phyloP scores from a whole-genome alignment of 2,888 invertebrate genomes.

The Lydus trimaculatus region DNA sequence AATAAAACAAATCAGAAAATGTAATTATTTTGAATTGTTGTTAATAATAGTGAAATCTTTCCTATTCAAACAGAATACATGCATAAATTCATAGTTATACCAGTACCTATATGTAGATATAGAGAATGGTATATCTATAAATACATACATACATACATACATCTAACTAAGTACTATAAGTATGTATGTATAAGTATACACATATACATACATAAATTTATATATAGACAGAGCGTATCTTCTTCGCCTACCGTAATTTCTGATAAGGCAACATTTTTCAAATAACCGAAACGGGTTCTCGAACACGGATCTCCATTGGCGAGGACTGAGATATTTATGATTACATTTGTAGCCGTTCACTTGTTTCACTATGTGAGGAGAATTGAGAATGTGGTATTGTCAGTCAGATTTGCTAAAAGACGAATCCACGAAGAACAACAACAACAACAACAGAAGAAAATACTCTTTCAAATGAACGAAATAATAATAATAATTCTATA shows the following conservation, averaged over 20 bases:
- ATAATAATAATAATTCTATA: neutral
- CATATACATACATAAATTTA: conserved; percentile 42
- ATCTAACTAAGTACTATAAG: neutral
- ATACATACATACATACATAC: neutral
- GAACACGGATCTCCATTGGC: conserved; percentile 45
- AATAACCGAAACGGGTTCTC: conserved; percentile 55
- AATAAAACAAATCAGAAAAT: neutral
- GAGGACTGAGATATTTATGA: conserved; percentile 57
- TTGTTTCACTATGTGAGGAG: conserved; percentile 57
- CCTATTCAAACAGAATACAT: conserved; percentile 4
- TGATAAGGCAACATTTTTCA: conserved; percentile 56
- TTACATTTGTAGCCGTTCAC: conserved; percentile 58
- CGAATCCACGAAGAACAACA: conserved; percentile 9
- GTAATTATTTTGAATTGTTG: neutral
- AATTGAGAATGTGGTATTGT: conserved; percentile 56
- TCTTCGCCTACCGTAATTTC: conserved; percentile 56
- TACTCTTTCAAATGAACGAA: neutral
- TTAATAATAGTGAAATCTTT: neutral
- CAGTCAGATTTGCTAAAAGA: conserved; percentile 49
- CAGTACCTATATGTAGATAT: too few relatives aligned
- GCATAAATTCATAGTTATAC: neutral
- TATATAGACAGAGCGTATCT: conserved; percentile 39
- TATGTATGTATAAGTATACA: neutral
- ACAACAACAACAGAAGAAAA: neutral
- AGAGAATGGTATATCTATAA: neutral